Percentiles rank a stretch among this genome's conserved stretches.
phyloP scores from a whole-genome alignment of 1,140 invertebrate species.

The Temnothorax nylanderi region DNA sequence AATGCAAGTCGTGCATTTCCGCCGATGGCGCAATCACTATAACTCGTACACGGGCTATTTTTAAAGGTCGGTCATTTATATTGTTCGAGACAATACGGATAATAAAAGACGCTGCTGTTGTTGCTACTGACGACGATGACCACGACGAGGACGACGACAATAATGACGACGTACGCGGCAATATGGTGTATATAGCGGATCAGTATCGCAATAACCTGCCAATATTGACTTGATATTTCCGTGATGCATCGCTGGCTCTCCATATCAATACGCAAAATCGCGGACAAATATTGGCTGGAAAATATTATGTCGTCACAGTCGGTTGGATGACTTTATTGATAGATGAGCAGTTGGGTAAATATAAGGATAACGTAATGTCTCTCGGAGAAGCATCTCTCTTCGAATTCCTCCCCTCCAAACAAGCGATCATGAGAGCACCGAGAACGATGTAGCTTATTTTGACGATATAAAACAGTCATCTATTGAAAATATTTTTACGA shows the following conservation, averaged over 20 bases:
- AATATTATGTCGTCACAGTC: constrained; percentile 35
- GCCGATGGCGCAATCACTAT: neutral
- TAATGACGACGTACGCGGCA: constrained; percentile 5
- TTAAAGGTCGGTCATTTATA: constrained; percentile 34
- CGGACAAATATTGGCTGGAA: constrained; percentile 51
- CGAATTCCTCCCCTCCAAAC: neutral
- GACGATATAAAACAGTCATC: neutral
- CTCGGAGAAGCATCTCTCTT: neutral
- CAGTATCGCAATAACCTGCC: constrained; percentile 45
- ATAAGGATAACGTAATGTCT: constrained; percentile 30
- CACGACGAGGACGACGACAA: neutral
- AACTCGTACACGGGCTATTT: neutral
- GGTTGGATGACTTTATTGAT: constrained; percentile 27
- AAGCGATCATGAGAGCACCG: neutral
- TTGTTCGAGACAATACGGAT: constrained; percentile 27
- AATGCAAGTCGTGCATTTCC: constrained; percentile 3
- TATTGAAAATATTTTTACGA: neutral
- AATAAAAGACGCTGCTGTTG: constrained; percentile 24
- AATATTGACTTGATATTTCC: constrained; percentile 53
- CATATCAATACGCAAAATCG: constrained; percentile 58
- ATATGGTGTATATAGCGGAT: constrained; percentile 36
- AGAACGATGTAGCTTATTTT: neutral
- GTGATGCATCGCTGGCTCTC: constrained; percentile 13
- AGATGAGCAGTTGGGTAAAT: constrained; percentile 42
- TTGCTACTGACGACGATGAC: neutral